Percentiles rank a stretch among this genome's conserved stretches.
Evolutionary conservation across 2,888 invertebrate genomes (phyloP).

Genomic region (Gnatocerus cornutus): DNA sequence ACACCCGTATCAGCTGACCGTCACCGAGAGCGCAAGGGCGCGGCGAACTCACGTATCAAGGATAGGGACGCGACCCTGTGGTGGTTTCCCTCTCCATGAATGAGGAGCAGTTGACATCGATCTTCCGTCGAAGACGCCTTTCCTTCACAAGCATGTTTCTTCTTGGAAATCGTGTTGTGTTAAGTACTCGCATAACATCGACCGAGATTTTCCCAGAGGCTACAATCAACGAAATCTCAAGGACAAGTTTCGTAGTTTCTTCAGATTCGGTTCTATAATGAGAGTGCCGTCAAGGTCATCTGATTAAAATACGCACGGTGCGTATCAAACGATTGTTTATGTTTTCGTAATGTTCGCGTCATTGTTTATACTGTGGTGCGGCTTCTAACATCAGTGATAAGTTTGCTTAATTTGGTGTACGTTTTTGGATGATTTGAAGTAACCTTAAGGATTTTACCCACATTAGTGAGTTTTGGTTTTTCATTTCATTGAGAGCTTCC

Average conservation of each 20-base stretch:
- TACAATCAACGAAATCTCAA: conserved; percentile 17
- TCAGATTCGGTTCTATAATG: conserved; percentile 16
- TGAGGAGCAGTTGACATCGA: conserved; percentile 34
- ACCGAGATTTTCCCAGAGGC: conserved; percentile 12
- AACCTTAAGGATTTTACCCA: background rate
- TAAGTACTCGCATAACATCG: background rate
- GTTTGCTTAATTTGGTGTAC: conserved; percentile 2
- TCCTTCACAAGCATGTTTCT: background rate
- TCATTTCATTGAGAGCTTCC: too few species aligned
- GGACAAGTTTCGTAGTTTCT: conserved; percentile 24
- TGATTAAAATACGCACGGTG: conserved; percentile 40
- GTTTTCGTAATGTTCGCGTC: conserved; percentile 38
- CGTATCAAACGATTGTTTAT: conserved; percentile 37
- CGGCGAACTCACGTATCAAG: conserved; percentile 49
- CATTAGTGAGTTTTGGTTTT: too few species aligned
- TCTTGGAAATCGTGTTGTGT: background rate
- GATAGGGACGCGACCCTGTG: conserved; percentile 39
- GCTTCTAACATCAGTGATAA: conserved; percentile 18
- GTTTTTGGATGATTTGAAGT: background rate
- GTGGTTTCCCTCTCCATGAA: conserved; percentile 46
- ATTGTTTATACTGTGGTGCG: conserved; percentile 30
- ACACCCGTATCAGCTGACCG: conserved; percentile 62
- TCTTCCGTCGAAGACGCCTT: conserved; percentile 13
- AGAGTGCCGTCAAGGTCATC: conserved; percentile 35
- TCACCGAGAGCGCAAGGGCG: conserved; percentile 52